Conservation (phyloP, 2,888 invertebrate species). For the Agrochola circellaris region DNA sequence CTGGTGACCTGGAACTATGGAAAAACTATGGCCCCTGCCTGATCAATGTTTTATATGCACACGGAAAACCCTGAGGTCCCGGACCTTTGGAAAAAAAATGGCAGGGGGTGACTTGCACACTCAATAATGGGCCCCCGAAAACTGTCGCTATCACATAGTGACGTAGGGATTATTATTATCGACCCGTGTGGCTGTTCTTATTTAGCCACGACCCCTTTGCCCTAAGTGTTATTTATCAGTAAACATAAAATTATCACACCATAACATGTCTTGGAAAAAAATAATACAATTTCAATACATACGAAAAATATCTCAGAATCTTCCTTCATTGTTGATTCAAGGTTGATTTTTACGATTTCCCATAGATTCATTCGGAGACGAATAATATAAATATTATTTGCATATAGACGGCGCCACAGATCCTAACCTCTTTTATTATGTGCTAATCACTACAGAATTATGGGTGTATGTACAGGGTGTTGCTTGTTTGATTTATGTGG, state of each 20-base stretch:
- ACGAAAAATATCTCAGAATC: neutral
- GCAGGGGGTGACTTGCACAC: too few relatives aligned
- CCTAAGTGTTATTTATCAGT: neutral
- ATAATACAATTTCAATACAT: neutral
- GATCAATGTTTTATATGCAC: too few relatives aligned
- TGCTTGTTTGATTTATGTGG: neutral
- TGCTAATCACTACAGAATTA: conserved; percentile 66
- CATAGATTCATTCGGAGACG: conserved; percentile 45
- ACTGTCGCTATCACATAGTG: too few relatives aligned
- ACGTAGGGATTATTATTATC: too few relatives aligned
- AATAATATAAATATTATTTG: conserved; percentile 66
- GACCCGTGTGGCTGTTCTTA: too few relatives aligned
- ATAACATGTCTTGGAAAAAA: neutral
- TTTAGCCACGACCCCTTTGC: too few relatives aligned
- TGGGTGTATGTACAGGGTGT: conserved; percentile 47
- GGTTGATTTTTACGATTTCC: conserved; percentile 60
- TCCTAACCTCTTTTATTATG: conserved; percentile 63
- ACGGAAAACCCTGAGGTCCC: too few relatives aligned
- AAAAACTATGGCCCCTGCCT: too few relatives aligned
- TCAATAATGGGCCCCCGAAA: too few relatives aligned
- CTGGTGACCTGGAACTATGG: too few relatives aligned
- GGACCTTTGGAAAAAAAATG: too few relatives aligned
- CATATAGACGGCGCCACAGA: conserved; percentile 61
- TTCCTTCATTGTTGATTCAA: conserved; percentile 38
- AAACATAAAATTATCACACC: conserved; percentile 9